Base-by-base conservation (phyloP, 2,113 vertebrate genomes). In the Cettia cetti region DNA sequence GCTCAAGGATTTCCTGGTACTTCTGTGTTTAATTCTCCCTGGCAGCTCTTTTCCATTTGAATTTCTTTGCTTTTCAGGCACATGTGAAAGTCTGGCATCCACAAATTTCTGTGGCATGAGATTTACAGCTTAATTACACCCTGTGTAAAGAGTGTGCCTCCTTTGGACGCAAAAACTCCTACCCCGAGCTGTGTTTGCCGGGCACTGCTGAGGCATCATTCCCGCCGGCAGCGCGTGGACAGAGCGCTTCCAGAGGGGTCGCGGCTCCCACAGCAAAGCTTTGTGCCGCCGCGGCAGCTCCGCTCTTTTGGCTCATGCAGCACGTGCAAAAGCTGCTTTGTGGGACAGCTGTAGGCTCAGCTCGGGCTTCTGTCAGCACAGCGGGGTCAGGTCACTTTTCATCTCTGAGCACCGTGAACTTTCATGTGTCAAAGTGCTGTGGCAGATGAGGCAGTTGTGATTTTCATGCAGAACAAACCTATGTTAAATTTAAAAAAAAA, bases 211-310 rank as follows among this genome's bases (percentile, higher is more conserved):
- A 49, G 82, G 4, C 78, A 72, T 45, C 64, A 6, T 42, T 89
- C 81, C 63, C 0, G 0, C 44, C 0, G 0, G 47, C 52, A 61
- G 63, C 6, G 3, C 6, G 1, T 1, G 1, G 22, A 61, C 1
- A 0, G 50, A 66, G 75, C 27, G 0, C 16, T 92, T 90, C 85
- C 82, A 47, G 92, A 68, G 61, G 56, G 74, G 19, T 70, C 23
- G 0, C 0, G 7, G 79, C 75, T 90, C 26, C 49, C 6, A 0
- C 82, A 68, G 60, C 92, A 78, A 63, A 61, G 60, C 78, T 91
- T 69, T 77, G 68, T 86, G 92, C 86, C 86, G 7, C 50, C 0
- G 0, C 0, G 0, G 70, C 86, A 59, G 56, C 57, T 95, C 66
- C 23, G 33, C 7, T 21, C 56, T 57, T 61, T 40, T 0, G 18